Evolutionary conservation across 64 coral and sea anemone genomes (phyloP).

Genomic region (Montipora capricornis): DNA sequence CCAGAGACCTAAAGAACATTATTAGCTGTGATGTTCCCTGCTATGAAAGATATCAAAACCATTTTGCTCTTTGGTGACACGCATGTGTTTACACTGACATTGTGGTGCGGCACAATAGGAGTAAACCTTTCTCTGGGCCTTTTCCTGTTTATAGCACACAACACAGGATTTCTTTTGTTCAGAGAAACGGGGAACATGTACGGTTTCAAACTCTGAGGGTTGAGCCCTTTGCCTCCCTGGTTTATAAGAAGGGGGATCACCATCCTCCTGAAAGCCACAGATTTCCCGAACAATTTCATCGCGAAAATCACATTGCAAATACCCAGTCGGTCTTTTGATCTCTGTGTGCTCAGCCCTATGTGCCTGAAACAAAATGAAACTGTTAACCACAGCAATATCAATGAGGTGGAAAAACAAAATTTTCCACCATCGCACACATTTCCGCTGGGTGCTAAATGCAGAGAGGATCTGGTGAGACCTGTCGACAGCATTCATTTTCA

Average conservation of each 20-base stretch:
- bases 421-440: constrained; percentile 46
- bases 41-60: constrained; percentile 73
- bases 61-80: constrained; percentile 54
- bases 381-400: constrained; percentile 55
- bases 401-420: constrained; percentile 38
- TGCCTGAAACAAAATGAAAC: constrained; percentile 33
- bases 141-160: constrained; percentile 80
- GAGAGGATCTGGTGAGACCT: constrained; percentile 48
- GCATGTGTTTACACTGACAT: constrained; percentile 70
- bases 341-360: constrained; percentile 19
- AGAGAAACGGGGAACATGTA: constrained; percentile 64
- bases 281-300: constrained; percentile 68
- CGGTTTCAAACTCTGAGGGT: constrained; percentile 49
- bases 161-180: constrained; percentile 63
- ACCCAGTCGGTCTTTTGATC: constrained; percentile 10
- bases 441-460: constrained; percentile 1
- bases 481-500: constrained; percentile 49
- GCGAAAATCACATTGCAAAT: constrained; percentile 55
- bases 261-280: constrained; percentile 67
- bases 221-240: neutral
- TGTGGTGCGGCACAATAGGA: constrained; percentile 77
- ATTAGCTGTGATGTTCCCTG: constrained; percentile 49
- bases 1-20: constrained; percentile 27
- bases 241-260: constrained; percentile 38
- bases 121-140: constrained; percentile 56